Percentiles rank a stretch among this genome's conserved stretches.
Evolutionary conservation across 2,888 invertebrate genomes (phyloP).

Genomic region (Lycaena phlaeas): DNA sequence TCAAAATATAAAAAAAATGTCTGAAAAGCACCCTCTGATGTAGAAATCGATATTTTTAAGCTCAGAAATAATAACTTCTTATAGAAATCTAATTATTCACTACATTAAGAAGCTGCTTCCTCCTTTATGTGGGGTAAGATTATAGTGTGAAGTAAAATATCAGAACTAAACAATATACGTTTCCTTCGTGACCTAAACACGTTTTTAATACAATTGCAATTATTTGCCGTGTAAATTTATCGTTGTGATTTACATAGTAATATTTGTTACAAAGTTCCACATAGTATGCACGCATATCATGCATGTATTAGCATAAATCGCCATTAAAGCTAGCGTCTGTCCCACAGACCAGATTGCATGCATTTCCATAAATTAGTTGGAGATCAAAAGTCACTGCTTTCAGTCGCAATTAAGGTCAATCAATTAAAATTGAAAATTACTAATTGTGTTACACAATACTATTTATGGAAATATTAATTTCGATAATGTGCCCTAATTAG

Average conservation of each 20-base stretch:
- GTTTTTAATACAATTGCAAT: neutral
- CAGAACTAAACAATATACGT: no score
- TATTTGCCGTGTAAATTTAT: neutral
- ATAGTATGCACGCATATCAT: conserved; percentile 15
- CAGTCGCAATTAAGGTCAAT: conserved; percentile 1
- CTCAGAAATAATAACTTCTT: no score
- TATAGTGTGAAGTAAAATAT: no score
- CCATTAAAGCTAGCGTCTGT: neutral
- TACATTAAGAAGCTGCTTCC: no score
- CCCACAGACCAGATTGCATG: conserved; percentile 2
- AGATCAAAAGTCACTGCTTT: neutral
- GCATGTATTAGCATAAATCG: conserved; percentile 7
- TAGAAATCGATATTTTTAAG: no score
- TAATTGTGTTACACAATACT: no score
- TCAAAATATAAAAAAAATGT: no score
- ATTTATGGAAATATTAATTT: no score
- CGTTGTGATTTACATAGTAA: neutral
- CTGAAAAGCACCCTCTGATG: no score
- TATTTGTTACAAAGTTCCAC: neutral
- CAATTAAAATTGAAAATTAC: conserved; percentile 7
- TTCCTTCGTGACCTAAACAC: neutral
- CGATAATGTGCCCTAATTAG: no score
- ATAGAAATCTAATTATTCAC: no score
- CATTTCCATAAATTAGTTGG: conserved; percentile 1
- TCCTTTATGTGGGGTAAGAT: no score